A percentile compares a stretch with the other conserved stretches of the same genome.
Evolutionary conservation across 2,113 vertebrate genomes (phyloP).

Genomic region (Seriola dumerili): DNA sequence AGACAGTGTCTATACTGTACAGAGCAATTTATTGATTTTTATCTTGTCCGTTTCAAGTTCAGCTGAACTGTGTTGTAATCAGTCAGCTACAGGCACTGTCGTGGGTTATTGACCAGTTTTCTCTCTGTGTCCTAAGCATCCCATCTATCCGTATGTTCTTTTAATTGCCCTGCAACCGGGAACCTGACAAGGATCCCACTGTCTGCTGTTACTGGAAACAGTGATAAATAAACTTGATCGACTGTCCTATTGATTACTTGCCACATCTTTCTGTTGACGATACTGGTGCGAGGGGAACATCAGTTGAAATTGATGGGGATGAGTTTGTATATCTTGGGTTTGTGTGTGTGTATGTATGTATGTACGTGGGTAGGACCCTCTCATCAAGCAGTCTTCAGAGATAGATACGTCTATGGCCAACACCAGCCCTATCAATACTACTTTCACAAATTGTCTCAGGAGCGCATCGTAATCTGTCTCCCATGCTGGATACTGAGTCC

Average conservation of each 20-base stretch:
- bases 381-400: constrained; percentile 51
- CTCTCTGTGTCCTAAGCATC: constrained; percentile 37
- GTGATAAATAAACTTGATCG: constrained; percentile 78
- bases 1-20: not conserved
- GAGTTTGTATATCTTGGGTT: constrained; percentile 42
- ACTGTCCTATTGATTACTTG: constrained; percentile 78
- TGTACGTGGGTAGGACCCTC: constrained; percentile 1
- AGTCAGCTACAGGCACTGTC: not conserved
- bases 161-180: constrained; percentile 75
- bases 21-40: not conserved
- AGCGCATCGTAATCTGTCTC: constrained; percentile 74
- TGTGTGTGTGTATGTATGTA: constrained; percentile 18
- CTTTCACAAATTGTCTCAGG: constrained; percentile 71
- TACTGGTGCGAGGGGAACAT: constrained; percentile 62
- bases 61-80: constrained; percentile 14
- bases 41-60: constrained; percentile 10
- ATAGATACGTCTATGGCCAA: constrained; percentile 67
- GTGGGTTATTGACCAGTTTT: constrained; percentile 26
- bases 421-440: constrained; percentile 73
- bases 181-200: constrained; percentile 76
- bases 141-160: constrained; percentile 54
- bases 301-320: constrained; percentile 68
- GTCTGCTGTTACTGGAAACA: constrained; percentile 81
- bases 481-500: constrained; percentile 41
- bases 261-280: constrained; percentile 68